Percentiles rank a stretch among this genome's conserved stretches.
Evolutionary conservation across 2,113 vertebrate species (phyloP).

Genomic region (Pelmatolapia mariae): DNA sequence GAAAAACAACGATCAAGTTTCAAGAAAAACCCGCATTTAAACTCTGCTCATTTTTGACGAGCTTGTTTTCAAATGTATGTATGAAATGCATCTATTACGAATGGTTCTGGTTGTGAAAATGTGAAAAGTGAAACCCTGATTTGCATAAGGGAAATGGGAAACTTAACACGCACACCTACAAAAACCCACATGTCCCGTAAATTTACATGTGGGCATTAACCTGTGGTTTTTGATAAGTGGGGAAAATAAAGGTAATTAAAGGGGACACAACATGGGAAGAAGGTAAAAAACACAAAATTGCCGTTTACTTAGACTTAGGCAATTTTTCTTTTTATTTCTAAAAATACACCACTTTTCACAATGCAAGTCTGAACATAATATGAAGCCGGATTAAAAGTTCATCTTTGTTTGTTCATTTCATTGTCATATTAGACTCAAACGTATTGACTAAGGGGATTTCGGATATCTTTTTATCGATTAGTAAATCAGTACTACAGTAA

Average conservation of each 20-base stretch:
- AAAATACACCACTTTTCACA: neutral
- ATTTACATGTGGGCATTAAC: slow-evolving; percentile 34
- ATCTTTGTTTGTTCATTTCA: neutral
- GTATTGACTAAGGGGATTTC: neutral
- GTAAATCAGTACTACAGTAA: neutral
- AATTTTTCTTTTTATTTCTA: neutral
- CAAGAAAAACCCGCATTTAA: neutral
- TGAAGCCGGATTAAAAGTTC: neutral
- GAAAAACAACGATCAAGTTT: neutral
- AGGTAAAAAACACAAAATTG: neutral
- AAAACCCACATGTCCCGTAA: slow-evolving; percentile 38
- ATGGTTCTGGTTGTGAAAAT: neutral
- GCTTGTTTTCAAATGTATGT: neutral
- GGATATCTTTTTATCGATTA: neutral
- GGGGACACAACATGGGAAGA: neutral
- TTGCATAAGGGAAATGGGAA: slow-evolving; percentile 23
- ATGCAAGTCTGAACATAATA: neutral
- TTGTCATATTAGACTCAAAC: neutral
- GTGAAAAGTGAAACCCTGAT: slow-evolving; percentile 21
- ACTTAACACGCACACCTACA: neutral
- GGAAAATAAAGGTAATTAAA: neutral
- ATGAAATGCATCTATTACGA: neutral
- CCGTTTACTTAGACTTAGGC: neutral
- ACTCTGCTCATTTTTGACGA: neutral
- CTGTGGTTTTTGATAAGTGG: neutral